Evolutionary conservation across 2,888 invertebrate species (phyloP).

Genomic region (Euzetes globulus): DNA sequence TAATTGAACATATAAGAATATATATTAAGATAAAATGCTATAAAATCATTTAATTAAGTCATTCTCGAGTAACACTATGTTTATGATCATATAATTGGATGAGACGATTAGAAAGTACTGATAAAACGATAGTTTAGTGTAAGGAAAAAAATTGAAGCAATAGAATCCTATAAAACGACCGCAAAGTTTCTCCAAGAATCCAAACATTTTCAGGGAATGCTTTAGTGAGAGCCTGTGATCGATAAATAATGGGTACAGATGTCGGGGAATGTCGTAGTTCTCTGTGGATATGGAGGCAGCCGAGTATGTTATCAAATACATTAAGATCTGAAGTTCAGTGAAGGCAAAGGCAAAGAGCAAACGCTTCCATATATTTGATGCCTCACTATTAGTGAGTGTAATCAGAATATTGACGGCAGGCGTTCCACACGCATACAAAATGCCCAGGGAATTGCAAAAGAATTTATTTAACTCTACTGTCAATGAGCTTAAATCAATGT

Average conservation of each 20-base stretch:
- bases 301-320: neutral
- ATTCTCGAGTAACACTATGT: no score
- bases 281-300: neutral
- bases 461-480: neutral
- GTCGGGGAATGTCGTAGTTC: neutral
- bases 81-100: neutral
- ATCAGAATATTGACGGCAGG: neutral
- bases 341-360: neutral
- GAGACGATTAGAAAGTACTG: neutral
- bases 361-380: neutral
- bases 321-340: neutral
- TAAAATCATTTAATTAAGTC: no score
- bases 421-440: neutral
- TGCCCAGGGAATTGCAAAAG: neutral
- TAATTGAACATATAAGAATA: no score
- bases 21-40: no score
- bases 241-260: neutral
- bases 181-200: neutral
- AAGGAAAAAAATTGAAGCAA: neutral
- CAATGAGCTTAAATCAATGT: neutral
- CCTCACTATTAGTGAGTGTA: neutral
- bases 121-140: neutral
- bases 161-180: neutral
- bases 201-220: neutral
- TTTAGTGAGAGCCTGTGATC: neutral